Conservation (phyloP, 2,797 vertebrate genomes). For the Chelonia mydas region DNA sequence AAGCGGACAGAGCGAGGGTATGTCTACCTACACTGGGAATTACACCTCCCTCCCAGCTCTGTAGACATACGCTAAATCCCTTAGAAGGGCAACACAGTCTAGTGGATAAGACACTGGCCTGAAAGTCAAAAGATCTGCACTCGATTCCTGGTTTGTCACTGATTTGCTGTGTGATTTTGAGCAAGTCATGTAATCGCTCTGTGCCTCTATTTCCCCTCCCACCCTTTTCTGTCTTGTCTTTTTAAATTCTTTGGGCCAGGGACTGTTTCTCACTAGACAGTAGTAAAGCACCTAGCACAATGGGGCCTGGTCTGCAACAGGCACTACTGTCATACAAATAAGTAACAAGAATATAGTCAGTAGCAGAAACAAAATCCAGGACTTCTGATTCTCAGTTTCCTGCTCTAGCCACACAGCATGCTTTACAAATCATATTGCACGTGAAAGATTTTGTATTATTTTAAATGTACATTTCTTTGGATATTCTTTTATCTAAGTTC, state of each 20-base stretch:
- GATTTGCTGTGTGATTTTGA: background rate
- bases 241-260: background rate
- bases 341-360: background rate
- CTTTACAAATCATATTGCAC: slow-evolving; percentile 2
- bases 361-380: background rate
- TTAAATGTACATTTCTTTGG: background rate
- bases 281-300: background rate
- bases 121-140: background rate
- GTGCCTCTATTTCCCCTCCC: background rate
- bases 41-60: background rate
- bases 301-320: background rate
- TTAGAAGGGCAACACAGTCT: background rate
- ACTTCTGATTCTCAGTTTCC: background rate
- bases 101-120: background rate
- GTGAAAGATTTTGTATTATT: background rate
- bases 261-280: background rate
- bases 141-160: background rate
- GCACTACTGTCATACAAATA: background rate
- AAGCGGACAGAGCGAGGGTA: background rate
- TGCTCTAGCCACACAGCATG: background rate
- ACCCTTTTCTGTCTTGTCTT: background rate
- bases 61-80: background rate
- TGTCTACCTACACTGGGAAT: background rate
- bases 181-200: background rate
- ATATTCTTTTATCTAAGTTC: background rate